Base-by-base conservation (phyloP, 2,797 vertebrate species). In the Stomatorhinus walkeri region DNA sequence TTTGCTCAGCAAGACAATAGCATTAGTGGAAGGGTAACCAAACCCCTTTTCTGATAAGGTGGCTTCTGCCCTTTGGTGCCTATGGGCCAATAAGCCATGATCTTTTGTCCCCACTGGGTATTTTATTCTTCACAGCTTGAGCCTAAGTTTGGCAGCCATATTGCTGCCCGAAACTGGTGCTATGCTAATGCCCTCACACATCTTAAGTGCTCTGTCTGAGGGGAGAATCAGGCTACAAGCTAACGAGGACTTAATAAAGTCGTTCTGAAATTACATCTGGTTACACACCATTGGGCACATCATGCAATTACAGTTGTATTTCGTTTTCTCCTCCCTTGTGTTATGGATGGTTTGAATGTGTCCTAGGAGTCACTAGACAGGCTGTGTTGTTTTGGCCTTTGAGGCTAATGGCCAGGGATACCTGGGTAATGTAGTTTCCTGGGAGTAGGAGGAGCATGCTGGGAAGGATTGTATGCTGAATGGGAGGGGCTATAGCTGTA, bases 181-280 rank as follows among this genome's bases (percentile, higher is more conserved):
- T 87, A 46, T 36, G 84, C 51, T 36, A 36, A 54, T 51, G 14
- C 49, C 24, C 22, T 86, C 51, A 9, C 48, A 86, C 14, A n/a
- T 12, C 28, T 86, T 54, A 86, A 54, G 28, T 56, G 49, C 84
- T 51, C 49, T 86, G 88, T 88, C 56, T 32, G 54, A n/a, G 36
- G 54, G 88, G 89, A 88, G 90, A 90, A 91, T 90, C 85, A 90
- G 52, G 89, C 90, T 89, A 88, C 83, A 89, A 83, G 85, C 88
- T 91, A 90, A 90, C 89, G 76, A 90, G 89, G 89, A 86, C 85
- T 90, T 90, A 90, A 90, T 90, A 88, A 91, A 89, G 61, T 88
- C 88, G 10, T 88, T 83, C 72, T 88, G 32, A 88, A 88, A 88
- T 88, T 76, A 54, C 87, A 88, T 76, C 72, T 88, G 72, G 51